Evolutionary conservation across 2,113 vertebrate species (phyloP), one percentile per base, ranked within the genome.

Genomic region (Triplophysa rosa): DNA sequence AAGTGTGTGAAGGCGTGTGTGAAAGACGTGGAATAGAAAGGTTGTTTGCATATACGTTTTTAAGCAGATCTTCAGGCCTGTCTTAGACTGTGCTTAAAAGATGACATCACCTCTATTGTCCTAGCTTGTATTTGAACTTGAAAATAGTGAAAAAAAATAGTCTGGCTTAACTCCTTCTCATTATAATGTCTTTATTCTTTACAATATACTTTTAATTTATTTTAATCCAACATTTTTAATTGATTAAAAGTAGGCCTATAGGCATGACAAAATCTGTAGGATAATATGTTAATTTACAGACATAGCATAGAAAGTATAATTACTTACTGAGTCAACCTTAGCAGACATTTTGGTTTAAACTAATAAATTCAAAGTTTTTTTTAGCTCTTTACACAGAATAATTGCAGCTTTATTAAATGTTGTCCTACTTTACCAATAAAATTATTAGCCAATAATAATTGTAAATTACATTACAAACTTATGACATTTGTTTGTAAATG

Each of bases 121-220:
- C 77, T 82, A 67, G 56, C 64, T 84, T 87, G 83, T 24, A 69
- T 83, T 82, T 90, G 87, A 91, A 91, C 89, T 92, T 91, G 89
- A 87, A 65, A 79, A 71, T 40, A 59, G 62, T 67, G 67, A n/a
- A n/a, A n/a, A n/a, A n/a, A n/a, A n/a, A n/a, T 52, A 26, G 52
- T 45, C 42, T 63, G 75, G 52, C n/a, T 23, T 78, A 52, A 67
- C 63, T 29, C 29, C 63, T 11, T 73, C 64, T 67, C 52, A 67
- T 73, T 63, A 74, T 72, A 62, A 67, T 2, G 49, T 77, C 52
- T 67, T 67, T 68, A 73, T 71, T 71, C 71, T 75, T 62, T 58
- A 63, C 13, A 12, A 14, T 21, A 47, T 19, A 45, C 67, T 66
- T 77, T 37, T 66, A 59, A 72, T 49, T 21, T 29, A 78, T 12